These are phyloP conservation scores for Campylomormyrus tamandua DNA, from an alignment of 2,113 vertebrate species.

Conservation along the genomic window DNA sequence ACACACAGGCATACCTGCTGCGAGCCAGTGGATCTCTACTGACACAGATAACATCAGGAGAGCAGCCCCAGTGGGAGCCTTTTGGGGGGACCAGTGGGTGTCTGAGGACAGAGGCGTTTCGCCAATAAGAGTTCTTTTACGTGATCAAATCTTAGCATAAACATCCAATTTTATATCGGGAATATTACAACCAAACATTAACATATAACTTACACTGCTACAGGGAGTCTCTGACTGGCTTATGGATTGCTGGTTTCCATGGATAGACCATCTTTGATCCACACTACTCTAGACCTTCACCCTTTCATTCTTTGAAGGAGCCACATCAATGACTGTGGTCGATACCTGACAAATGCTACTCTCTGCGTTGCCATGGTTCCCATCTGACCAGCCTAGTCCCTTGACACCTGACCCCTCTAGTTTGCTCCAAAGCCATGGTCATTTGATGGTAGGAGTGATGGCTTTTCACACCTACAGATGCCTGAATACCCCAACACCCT, in stretches of 20 bases:
- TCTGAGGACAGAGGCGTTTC: background rate
- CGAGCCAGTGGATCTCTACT: background rate
- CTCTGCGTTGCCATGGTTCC: slow-evolving; percentile 36
- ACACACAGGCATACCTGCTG: background rate
- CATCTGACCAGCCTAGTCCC: slow-evolving; percentile 26
- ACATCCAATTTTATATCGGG: background rate
- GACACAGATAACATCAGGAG: slow-evolving; percentile 1
- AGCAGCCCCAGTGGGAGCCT: background rate
- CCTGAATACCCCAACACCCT: background rate
- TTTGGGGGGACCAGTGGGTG: background rate
- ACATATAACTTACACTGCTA: background rate
- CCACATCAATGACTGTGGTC: slow-evolving; percentile 23
- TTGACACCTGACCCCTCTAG: slow-evolving; percentile 28
- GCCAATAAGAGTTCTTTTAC: background rate
- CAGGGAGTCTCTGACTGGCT: background rate
- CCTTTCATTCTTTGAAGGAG: slow-evolving; percentile 24
- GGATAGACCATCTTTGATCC: background rate
- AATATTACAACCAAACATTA: background rate
- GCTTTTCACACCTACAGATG: background rate
- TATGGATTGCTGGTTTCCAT: background rate
- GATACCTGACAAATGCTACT: slow-evolving; percentile 36
- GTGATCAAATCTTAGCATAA: background rate
- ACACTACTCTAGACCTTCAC: slow-evolving; percentile 17
- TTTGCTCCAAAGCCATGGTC: background rate
- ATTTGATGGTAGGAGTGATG: background rate